Evolutionary conservation across 2,797 vertebrate species (phyloP), one percentile per base, ranked within the genome.

Genomic region (Toxotes lorentzi): DNA sequence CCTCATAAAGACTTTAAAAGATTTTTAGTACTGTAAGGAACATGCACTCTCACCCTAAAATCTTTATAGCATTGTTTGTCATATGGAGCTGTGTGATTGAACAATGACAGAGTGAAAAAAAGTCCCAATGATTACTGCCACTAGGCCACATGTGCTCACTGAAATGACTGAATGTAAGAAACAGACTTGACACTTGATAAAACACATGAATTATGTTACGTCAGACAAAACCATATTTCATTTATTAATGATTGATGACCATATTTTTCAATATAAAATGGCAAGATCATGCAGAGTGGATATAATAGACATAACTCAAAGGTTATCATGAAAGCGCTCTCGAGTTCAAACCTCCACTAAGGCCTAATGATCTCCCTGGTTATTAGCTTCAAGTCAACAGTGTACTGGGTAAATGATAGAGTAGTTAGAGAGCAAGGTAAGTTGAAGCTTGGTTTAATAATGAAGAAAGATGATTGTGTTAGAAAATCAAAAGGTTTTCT

Each of bases 381-480:
- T 71, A 63, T 72, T 54, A 54, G 34, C 23, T 63, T 79, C 54
- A 79, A 73, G 53, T 48, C 27, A 61, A 75, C 12, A 48, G 9
- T 10, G 17, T 45, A 30, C 2, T 51, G 53, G 16, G 11, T 58
- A n/a, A 38, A 61, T 64, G 34, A 79, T 4, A 68, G 58, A 13
- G 6, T 16, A 56, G 57, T 61, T 54, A 27, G 34, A n/a, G n/a
- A n/a, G 38, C 9, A 27, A 73, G 9, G 40, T 4, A 45, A 47
- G 41, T 30, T 30, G 2, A 47, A n/a, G 12, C 56, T 54, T 61
- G 38, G 19, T 75, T 0, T 54, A 19, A 62, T 60, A 47, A 65
- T 73, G 57, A 73, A 59, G 62, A 70, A 80, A 72, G 47, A 47
- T 66, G 13, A 41, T 35, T 45, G 7, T 27, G 51, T 73, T 34